Evolutionary conservation across 2,113 vertebrate species (phyloP), one percentile per base, ranked within the genome.

Genomic region (Cyprinus carpio): DNA sequence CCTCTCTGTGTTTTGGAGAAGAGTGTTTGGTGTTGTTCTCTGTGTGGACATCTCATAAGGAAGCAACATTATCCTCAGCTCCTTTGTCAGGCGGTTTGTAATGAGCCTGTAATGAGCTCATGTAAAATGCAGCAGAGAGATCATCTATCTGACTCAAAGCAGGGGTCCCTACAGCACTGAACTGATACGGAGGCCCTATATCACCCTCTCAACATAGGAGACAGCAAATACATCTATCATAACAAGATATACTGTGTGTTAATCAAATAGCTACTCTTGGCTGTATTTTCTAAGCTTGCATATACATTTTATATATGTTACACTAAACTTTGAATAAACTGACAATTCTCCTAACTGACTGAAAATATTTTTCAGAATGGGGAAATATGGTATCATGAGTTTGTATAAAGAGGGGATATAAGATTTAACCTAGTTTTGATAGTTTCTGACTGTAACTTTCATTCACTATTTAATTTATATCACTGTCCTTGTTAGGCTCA

Each of bases 61-160:
- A 84, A 87, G 93, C 87, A 94, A 95, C 85, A 74, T 5, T 87
- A 93, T 76, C 91, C 90, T 74, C 58, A 49, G 49, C 54, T 85
- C 87, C 87, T 92, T 92, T 93, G 91, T 92, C 89, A 37, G 56
- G 77, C 69, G 86, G 88, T 87, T 88, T 93, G 92, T 94, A 94
- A 95, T 92, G 92, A 94, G 88, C 31, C 88, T 92, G 90, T 94
- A 94, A 94, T 92, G 91, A 94, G 84, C 37, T 65, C 83, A 91
- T 94, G 85, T 90, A 94, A 92, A 90, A 94, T 92, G 89, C 78
- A 95, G 88, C 56, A 79, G 75, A 81, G 76, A 11, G 85, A 90
- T 93, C 89, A 89, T 58, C 81, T 90, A 65, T 80, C 67, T 54
- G 76, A 37, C 75, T 34, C 29, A 62, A 40, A 75, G 51, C 67